phyloP scores from a whole-genome alignment of 1,140 invertebrate species.

The Calephelis nemesis region DNA sequence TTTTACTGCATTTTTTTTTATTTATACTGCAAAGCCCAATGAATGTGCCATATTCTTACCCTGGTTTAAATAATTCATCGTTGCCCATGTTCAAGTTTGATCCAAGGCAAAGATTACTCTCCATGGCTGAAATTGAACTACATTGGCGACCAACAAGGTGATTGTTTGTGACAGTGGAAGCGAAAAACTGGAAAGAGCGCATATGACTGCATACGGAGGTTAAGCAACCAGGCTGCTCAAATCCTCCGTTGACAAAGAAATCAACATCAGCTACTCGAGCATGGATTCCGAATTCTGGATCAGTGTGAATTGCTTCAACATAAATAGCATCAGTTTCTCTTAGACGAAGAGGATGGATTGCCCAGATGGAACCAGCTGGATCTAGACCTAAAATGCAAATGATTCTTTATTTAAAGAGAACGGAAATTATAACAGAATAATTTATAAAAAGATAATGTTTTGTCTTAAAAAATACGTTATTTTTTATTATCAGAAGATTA shows the following conservation, averaged over 20 bases:
- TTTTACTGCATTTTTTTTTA: too few relatives aligned
- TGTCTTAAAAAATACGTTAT: too few relatives aligned
- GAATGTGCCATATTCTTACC: constrained; percentile 33
- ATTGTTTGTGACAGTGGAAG: constrained; percentile 49
- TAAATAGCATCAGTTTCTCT: constrained; percentile 46
- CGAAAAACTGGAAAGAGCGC: constrained; percentile 81
- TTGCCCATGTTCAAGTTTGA: constrained; percentile 44
- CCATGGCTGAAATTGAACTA: constrained; percentile 31
- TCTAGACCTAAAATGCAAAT: background rate
- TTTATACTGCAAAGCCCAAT: too few relatives aligned
- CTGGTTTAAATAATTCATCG: constrained; percentile 41
- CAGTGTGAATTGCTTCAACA: constrained; percentile 87
- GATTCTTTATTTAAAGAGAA: background rate
- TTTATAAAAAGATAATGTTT: too few relatives aligned
- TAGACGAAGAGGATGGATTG: background rate
- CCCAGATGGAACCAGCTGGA: background rate
- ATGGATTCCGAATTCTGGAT: constrained; percentile 80
- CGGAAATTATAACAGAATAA: too few relatives aligned
- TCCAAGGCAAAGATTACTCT: constrained; percentile 41
- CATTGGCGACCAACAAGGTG: constrained; percentile 45
- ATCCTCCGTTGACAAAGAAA: constrained; percentile 89
- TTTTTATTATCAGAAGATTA: too few relatives aligned
- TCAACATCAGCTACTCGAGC: constrained; percentile 82
- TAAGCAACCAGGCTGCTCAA: constrained; percentile 69
- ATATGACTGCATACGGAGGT: constrained; percentile 81